A percentile compares a stretch with the other conserved stretches of the same genome.
phyloP scores from a whole-genome alignment of 1,140 invertebrate genomes.

The Lepidotrigona ventralis region DNA sequence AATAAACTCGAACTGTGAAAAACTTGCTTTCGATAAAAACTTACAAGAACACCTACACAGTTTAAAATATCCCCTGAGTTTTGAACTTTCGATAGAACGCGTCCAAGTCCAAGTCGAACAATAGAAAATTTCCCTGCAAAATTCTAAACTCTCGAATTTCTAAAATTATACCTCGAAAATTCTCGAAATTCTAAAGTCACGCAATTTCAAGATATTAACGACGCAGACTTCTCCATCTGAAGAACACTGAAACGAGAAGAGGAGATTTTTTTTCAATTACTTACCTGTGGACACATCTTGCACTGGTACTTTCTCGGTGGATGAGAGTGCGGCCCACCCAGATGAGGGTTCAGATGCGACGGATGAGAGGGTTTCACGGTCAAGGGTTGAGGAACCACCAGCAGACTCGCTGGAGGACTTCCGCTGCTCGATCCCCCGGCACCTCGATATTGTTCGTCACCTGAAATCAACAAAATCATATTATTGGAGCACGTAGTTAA shows the following conservation, averaged over 20 bases:
- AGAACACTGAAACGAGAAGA: neutral
- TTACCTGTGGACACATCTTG: constrained; percentile 99
- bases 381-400: constrained; percentile 95
- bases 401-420: constrained; percentile 81
- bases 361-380: constrained; percentile 83
- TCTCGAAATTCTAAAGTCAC: too few relatives aligned
- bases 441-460: constrained; percentile 80
- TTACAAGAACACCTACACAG: too few relatives aligned
- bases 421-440: constrained; percentile 79
- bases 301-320: constrained; percentile 94
- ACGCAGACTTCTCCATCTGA: neutral
- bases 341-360: constrained; percentile 77
- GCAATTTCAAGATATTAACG: too few relatives aligned
- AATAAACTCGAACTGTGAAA: too few relatives aligned
- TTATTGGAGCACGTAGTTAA: neutral
- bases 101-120: too few relatives aligned
- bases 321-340: constrained; percentile 77
- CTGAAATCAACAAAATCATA: constrained; percentile 66
- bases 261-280: constrained; percentile 65
- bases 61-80: too few relatives aligned
- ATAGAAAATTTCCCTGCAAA: too few relatives aligned
- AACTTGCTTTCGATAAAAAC: too few relatives aligned
- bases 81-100: too few relatives aligned
- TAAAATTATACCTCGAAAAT: too few relatives aligned
- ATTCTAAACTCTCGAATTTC: too few relatives aligned